Conservation (phyloP, 2,888 invertebrate species). For the Orthosia gothica region DNA sequence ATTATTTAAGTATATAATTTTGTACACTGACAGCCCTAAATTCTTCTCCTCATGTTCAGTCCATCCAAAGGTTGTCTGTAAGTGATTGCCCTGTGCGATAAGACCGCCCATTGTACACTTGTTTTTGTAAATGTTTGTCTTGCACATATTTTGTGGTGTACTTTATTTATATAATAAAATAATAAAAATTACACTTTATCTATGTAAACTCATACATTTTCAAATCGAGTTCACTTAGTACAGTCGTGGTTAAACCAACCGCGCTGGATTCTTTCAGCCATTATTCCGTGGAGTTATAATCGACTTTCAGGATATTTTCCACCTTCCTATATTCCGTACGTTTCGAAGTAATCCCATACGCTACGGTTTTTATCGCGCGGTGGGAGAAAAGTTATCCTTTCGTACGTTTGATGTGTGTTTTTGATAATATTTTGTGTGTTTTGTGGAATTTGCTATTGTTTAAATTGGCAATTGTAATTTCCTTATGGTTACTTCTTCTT, state of each 20-base stretch:
- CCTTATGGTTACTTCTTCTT: too few relatives aligned
- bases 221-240: constrained; percentile 73
- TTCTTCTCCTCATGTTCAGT: too few relatives aligned
- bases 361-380: constrained; percentile 56
- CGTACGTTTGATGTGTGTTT: constrained; percentile 52
- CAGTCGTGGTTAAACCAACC: constrained; percentile 70
- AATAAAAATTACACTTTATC: too few relatives aligned
- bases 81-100: too few relatives aligned
- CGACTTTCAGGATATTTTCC: constrained; percentile 83
- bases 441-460: neutral
- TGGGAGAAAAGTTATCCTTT: constrained; percentile 48
- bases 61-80: too few relatives aligned
- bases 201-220: neutral
- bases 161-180: too few relatives aligned
- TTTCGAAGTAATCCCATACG: constrained; percentile 51
- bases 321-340: constrained; percentile 62
- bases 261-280: constrained; percentile 85
- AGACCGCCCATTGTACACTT: too few relatives aligned
- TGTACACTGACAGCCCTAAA: too few relatives aligned
- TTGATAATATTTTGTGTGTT: constrained; percentile 25
- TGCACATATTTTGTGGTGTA: too few relatives aligned
- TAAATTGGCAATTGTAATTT: neutral
- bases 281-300: constrained; percentile 87
- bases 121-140: too few relatives aligned
- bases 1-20: too few relatives aligned